A percentile compares a stretch with the other conserved stretches of the same genome.
These are phyloP conservation scores for Marmota flaviventris DNA, from an alignment of 2,113 vertebrate genomes.

Conservation along the genomic window DNA sequence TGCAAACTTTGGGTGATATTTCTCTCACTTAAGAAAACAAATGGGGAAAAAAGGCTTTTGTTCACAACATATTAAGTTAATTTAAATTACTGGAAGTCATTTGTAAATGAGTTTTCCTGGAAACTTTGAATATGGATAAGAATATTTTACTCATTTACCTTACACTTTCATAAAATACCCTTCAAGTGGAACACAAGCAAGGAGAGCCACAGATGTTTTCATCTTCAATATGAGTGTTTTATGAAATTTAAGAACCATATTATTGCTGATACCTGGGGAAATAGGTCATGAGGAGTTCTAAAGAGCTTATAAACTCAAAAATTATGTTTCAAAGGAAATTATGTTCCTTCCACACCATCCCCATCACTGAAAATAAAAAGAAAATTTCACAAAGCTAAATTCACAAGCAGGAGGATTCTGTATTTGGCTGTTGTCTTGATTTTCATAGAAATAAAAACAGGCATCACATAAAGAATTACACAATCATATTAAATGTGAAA, in stretches of 20 bases:
- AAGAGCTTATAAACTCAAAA: not conserved
- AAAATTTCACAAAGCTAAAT: constrained; percentile 8
- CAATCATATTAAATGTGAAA: not conserved
- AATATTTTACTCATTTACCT: constrained; percentile 21
- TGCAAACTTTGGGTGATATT: constrained; percentile 4
- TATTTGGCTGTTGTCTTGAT: not conserved
- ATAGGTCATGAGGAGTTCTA: not conserved
- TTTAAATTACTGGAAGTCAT: constrained; percentile 65
- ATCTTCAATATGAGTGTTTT: not conserved
- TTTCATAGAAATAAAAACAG: not conserved
- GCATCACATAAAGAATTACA: not conserved
- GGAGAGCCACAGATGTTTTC: not conserved
- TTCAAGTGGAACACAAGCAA: not conserved
- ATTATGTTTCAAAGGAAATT: not conserved
- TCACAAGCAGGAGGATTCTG: not conserved
- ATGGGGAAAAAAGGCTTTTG: constrained; percentile 9
- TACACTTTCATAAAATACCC: not conserved
- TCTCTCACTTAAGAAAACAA: constrained; percentile 62
- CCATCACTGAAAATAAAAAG: not conserved
- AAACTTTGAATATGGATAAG: constrained; percentile 65
- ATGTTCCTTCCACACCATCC: not conserved
- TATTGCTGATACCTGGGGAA: not conserved
- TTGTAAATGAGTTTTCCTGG: constrained; percentile 60
- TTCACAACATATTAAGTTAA: constrained; percentile 29
- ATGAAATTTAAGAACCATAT: not conserved